Evolutionary conservation across 1,140 invertebrate species (phyloP).

Genomic region (Paraescarpia echinospica): DNA sequence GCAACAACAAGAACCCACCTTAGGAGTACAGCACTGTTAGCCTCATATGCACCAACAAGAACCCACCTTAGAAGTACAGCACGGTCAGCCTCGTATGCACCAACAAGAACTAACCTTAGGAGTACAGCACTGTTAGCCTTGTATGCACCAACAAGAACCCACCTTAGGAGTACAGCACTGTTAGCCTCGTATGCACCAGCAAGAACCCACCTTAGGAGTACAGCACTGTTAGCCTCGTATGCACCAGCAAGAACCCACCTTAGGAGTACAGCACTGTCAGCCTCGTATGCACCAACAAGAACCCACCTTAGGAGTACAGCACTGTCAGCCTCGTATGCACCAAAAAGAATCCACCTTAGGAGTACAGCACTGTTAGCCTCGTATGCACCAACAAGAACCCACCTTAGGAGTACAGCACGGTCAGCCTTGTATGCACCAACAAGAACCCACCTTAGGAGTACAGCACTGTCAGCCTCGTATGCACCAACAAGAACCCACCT

Average conservation of each 20-base stretch:
- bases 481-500: conserved; percentile 62
- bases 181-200: conserved; percentile 51
- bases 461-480: conserved; percentile 46
- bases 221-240: conserved; percentile 46
- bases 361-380: conserved; percentile 47
- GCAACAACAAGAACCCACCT: conserved; percentile 62
- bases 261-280: conserved; percentile 46
- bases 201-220: conserved; percentile 61
- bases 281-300: conserved; percentile 50
- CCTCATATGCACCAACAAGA: conserved; percentile 50
- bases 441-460: conserved; percentile 61
- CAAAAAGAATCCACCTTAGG: conserved; percentile 61
- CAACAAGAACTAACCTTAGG: conserved; percentile 61
- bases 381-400: conserved; percentile 51
- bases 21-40: conserved; percentile 46
- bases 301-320: conserved; percentile 61
- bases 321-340: conserved; percentile 49
- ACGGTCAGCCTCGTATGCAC: conserved; percentile 49
- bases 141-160: conserved; percentile 51
- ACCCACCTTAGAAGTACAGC: conserved; percentile 61
- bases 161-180: conserved; percentile 61
- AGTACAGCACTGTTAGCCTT: conserved; percentile 47
- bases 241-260: conserved; percentile 62
- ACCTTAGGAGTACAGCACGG: conserved; percentile 61
- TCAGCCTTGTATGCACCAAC: conserved; percentile 52